These are phyloP conservation scores for Cephus pulcher DNA, from an alignment of 2,888 invertebrate genomes.

Conservation along the genomic window DNA sequence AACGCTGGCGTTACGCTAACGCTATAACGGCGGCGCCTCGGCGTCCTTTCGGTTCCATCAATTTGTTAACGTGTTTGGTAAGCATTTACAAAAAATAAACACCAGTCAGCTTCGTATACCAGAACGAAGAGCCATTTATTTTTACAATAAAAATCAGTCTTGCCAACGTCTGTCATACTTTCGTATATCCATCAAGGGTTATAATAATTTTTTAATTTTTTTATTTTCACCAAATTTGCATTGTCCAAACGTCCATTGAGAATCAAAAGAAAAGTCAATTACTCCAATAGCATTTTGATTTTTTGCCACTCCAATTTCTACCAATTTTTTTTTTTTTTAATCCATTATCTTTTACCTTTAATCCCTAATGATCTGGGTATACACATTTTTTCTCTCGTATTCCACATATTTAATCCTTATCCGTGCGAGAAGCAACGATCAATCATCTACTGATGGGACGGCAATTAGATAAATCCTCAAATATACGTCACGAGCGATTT, in stretches of 20 bases:
- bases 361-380: background rate
- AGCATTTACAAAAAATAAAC: background rate
- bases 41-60: background rate
- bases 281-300: background rate
- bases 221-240: background rate
- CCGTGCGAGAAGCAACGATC: background rate
- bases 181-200: too few relatives aligned
- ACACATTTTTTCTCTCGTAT: background rate
- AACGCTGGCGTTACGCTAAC: background rate
- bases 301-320: background rate
- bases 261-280: background rate
- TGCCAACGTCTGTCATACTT: too few relatives aligned
- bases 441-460: background rate
- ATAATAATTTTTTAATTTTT: too few relatives aligned
- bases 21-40: background rate
- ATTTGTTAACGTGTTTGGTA: background rate
- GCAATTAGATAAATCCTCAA: constrained; percentile 1
- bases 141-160: background rate
- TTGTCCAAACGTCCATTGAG: background rate
- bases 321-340: background rate
- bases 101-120: background rate
- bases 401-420: background rate
- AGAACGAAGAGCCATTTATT: background rate
- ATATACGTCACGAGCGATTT: background rate
- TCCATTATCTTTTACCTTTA: background rate